phyloP scores from a whole-genome alignment of 1,140 invertebrate genomes.

The Nilaparvata lugens region DNA sequence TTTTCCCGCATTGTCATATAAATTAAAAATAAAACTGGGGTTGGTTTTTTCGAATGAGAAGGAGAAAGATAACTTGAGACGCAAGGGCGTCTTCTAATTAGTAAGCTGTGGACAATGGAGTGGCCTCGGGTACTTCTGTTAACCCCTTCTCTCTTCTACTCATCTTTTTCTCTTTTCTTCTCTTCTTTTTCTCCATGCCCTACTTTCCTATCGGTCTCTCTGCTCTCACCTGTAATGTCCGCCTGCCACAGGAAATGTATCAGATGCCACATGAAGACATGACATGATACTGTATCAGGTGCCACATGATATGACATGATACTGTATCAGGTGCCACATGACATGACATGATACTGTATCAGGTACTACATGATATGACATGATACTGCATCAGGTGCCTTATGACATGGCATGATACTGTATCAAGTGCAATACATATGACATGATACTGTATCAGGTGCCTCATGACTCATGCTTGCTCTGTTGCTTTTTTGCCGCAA shows the following conservation, averaged over 20 bases:
- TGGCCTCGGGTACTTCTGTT: not conserved
- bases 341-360: no score
- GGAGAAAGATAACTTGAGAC: not conserved
- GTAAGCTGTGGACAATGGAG: not conserved
- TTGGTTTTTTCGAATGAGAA: not conserved
- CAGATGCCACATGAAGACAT: no score
- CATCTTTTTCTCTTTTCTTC: constrained; percentile 18
- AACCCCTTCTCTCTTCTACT: constrained; percentile 18
- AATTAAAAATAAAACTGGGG: not conserved
- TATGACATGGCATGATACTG: no score
- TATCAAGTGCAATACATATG: no score
- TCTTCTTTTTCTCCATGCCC: constrained; percentile 10
- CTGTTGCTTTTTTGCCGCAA: no score
- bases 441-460: no score
- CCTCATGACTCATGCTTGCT: no score
- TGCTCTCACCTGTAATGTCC: constrained; percentile 7
- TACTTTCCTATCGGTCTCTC: constrained; percentile 11
- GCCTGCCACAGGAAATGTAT: not conserved
- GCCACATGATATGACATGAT: no score
- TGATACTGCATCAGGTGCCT: no score
- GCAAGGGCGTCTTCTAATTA: constrained; percentile 2
- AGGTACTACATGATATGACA: no score
- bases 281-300: no score
- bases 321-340: no score
- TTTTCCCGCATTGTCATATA: constrained; percentile 3